A percentile compares a stretch with the other conserved stretches of the same genome.
These are phyloP conservation scores for Crotalus viridis DNA, from an alignment of 2,113 vertebrate species.

Conservation along the genomic window DNA sequence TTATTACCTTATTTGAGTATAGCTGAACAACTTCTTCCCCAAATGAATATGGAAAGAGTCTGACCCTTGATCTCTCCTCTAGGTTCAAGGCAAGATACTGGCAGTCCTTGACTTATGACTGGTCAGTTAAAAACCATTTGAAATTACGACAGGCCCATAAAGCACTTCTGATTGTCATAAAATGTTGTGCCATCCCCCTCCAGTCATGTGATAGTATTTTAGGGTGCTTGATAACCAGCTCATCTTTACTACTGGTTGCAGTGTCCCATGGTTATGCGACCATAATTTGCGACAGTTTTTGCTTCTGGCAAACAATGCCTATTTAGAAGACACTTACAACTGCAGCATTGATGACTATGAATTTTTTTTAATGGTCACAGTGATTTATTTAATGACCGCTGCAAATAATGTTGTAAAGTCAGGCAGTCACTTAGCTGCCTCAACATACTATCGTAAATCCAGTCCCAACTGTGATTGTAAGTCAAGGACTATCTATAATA, in stretches of 20 bases:
- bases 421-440: neutral
- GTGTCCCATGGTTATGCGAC: neutral
- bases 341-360: neutral
- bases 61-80: neutral
- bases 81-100: too few relatives aligned
- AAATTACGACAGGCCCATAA: too few relatives aligned
- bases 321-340: neutral
- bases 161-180: too few relatives aligned
- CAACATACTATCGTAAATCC: neutral
- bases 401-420: neutral
- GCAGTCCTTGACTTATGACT: too few relatives aligned
- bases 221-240: too few relatives aligned
- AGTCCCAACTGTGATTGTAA: neutral
- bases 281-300: neutral
- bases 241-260: too few relatives aligned
- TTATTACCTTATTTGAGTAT: neutral
- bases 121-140: too few relatives aligned
- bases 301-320: neutral
- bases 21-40: neutral
- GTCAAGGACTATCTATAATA: neutral
- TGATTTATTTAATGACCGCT: neutral
- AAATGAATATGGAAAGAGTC: neutral
- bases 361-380: neutral
- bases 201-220: too few relatives aligned
- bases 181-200: too few relatives aligned